Base-by-base conservation (phyloP, 2,113 vertebrate genomes). In the Xiphias gladius region DNA sequence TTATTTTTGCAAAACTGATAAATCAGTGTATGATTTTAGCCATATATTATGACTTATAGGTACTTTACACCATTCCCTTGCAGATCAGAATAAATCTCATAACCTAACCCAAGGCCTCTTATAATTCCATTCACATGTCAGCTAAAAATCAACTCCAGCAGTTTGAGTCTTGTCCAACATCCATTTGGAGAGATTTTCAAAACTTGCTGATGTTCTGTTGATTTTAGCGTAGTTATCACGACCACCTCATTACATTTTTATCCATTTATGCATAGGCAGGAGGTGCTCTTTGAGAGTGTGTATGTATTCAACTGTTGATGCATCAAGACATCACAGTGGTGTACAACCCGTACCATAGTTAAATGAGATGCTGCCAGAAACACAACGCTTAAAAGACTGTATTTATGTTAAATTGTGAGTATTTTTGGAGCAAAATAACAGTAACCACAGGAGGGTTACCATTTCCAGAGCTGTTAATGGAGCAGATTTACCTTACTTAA, bases 381-480 rank as follows among this genome's bases (percentile, higher is more conserved):
- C 24, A 50, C 28, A 65, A 24, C 59, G 4, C 84, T 72, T 58
- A 30, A 76, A 61, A 28, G 37, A 24, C 26, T 39, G 41, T 12
- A 30, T 62, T 76, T 61, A 64, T 11, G 37, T 35, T 41, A 20
- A 76, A 85, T 64, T 79, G 69, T 30, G 19, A 64, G n/a, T 52
- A 55, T 24, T 77, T 61, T 76, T 32, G 20, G 57, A 67, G 54
- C 62, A 81, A 68, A 82, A 83, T 71, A 71, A 59, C 73, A 69
- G 52, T 52, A 26, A 72, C 59, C 50, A 76, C 84, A 83, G 83
- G 83, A 79, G 78, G 84, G 82, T 28, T 64, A 80, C 82, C 63
- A 85, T 86, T 91, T 91, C 58, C 41, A 76, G 63, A 73, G 58
- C 66, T 35, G 24, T 35, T 69, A 87, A 82, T 78, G 32, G 87